These are phyloP conservation scores for Dryobotodes eremita DNA, from an alignment of 2,888 invertebrate species.

Conservation along the genomic window DNA sequence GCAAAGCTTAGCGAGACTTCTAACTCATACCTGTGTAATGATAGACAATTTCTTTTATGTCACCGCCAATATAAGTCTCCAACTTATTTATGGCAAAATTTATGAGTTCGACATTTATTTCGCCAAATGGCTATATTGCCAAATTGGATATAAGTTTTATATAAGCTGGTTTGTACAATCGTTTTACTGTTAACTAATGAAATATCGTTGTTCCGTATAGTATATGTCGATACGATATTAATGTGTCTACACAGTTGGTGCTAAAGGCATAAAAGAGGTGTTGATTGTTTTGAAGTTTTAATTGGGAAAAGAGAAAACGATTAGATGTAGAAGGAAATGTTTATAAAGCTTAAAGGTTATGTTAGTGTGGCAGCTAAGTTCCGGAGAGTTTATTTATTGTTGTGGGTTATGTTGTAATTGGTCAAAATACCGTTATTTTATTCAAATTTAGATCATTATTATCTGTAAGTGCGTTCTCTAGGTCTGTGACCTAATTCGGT, in stretches of 20 bases:
- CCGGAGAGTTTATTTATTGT: neutral
- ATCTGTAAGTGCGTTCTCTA: too few relatives aligned
- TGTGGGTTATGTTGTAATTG: neutral
- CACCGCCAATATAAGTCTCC: conserved; percentile 59
- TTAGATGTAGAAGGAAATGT: neutral
- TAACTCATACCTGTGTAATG: conserved; percentile 7
- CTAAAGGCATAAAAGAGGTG: conserved; percentile 31
- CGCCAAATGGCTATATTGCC: conserved; percentile 66
- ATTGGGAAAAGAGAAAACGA: conserved; percentile 35
- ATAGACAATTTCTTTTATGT: conserved; percentile 61
- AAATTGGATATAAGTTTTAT: conserved; percentile 69
- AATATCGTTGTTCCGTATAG: conserved; percentile 48
- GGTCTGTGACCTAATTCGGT: too few relatives aligned
- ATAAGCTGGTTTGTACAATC: conserved; percentile 58
- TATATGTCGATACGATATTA: conserved; percentile 42
- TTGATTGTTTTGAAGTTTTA: conserved; percentile 36
- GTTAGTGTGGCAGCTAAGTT: neutral
- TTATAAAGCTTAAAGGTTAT: conserved; percentile 2
- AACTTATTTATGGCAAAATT: conserved; percentile 71
- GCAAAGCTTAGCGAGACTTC: conserved; percentile 35
- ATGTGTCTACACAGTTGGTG: conserved; percentile 44
- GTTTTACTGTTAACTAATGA: conserved; percentile 64
- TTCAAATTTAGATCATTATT: too few relatives aligned
- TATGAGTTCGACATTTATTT: conserved; percentile 71
- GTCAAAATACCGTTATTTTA: neutral